These are phyloP conservation scores for Xenopus laevis DNA, from an alignment of 2,113 vertebrate species.

Conservation along the genomic window DNA sequence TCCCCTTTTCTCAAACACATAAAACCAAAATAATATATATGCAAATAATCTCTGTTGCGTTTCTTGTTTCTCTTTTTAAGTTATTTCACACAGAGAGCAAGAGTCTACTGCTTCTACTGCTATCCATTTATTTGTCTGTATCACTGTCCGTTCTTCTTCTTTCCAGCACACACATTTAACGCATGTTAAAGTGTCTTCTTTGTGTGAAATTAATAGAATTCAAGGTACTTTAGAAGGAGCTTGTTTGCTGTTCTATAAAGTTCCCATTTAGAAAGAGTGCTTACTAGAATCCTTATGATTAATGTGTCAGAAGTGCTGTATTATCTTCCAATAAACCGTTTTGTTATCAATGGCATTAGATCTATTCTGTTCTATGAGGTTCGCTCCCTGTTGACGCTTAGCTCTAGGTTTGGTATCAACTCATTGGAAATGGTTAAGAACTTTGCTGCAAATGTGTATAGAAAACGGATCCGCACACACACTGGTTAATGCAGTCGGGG, in stretches of 20 bases:
- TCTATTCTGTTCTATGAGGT: background rate
- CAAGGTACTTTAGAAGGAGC: slow-evolving; percentile 35
- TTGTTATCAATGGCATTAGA: slow-evolving; percentile 9
- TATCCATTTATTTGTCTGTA: slow-evolving; percentile 18
- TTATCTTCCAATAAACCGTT: slow-evolving; percentile 44
- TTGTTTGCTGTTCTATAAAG: slow-evolving; percentile 34
- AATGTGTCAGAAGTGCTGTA: slow-evolving; percentile 37
- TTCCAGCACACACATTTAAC: slow-evolving; percentile 5
- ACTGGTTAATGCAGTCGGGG: no score
- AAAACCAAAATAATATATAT: slow-evolving; percentile 42
- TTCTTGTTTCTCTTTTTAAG: background rate
- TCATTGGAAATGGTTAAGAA: no score
- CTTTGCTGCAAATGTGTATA: no score
- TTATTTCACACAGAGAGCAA: no score
- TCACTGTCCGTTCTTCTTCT: slow-evolving; percentile 18
- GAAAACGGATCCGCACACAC: no score
- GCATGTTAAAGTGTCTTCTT: slow-evolving; percentile 25
- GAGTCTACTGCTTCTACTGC: background rate
- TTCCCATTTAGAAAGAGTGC: slow-evolving; percentile 34
- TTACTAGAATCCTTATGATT: slow-evolving; percentile 36
- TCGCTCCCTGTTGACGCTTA: no score
- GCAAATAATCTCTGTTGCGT: slow-evolving; percentile 12
- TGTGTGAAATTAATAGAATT: slow-evolving; percentile 25
- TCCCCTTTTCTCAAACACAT: background rate
- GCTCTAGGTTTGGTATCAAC: no score